Conservation (phyloP, 1,140 invertebrate genomes). For the Platorchestia sp. region DNA sequence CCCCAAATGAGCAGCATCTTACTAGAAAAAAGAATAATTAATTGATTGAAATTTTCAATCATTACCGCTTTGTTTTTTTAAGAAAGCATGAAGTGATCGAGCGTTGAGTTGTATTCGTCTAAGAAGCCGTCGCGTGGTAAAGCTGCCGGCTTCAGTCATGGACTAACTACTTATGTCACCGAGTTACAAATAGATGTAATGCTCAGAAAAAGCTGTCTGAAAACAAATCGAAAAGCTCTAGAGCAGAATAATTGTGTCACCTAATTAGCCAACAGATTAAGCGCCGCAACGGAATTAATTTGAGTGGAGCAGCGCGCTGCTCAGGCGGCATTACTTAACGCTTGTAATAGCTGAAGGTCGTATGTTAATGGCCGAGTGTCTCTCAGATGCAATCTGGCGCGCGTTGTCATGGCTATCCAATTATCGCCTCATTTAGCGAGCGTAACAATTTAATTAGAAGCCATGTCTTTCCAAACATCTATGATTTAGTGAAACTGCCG, state of each 20-base stretch:
- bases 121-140: too few relatives aligned
- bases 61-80: too few relatives aligned
- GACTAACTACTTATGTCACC: background rate
- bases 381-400: background rate
- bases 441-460: conserved; percentile 23
- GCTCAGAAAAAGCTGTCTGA: background rate
- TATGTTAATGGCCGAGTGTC: background rate
- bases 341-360: background rate
- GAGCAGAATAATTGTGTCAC: background rate
- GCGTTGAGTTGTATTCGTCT: too few relatives aligned
- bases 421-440: background rate
- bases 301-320: background rate
- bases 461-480: background rate
- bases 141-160: background rate
- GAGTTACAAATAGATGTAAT: background rate
- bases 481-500: background rate
- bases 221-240: background rate
- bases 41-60: too few relatives aligned
- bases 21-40: too few relatives aligned
- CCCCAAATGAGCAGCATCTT: too few relatives aligned
- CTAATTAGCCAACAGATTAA: background rate
- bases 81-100: too few relatives aligned
- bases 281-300: background rate
- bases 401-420: background rate
- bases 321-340: background rate